Percentiles rank a stretch among this genome's conserved stretches.
These are phyloP conservation scores for Caenorhabditis angaria DNA, from an alignment of 2,888 invertebrate genomes.

Conservation along the genomic window DNA sequence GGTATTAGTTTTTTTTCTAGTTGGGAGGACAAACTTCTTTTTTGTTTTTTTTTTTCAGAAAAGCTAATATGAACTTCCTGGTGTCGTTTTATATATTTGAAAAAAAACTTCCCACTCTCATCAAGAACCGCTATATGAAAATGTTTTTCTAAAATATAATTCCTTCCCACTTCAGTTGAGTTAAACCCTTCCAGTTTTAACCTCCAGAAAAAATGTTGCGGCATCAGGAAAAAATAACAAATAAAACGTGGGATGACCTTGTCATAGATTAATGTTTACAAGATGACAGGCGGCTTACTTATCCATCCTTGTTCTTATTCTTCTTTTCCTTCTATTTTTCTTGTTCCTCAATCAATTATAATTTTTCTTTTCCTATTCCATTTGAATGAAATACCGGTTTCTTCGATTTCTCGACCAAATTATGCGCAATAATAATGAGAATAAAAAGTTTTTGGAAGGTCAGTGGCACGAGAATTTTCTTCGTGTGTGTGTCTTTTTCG, in stretches of 20 bases:
- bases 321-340: background rate
- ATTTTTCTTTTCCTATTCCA: background rate
- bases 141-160: background rate
- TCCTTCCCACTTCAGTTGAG: background rate
- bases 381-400: background rate
- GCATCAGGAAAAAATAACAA: background rate
- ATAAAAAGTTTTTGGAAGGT: slow-evolving; percentile 2
- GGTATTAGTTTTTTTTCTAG: too few relatives aligned
- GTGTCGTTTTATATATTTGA: background rate
- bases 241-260: background rate
- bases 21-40: too few relatives aligned
- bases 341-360: background rate
- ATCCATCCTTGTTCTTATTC: slow-evolving; percentile 1
- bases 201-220: background rate
- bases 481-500: too few relatives aligned
- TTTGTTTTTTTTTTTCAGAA: too few relatives aligned
- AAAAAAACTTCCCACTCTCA: background rate
- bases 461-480: background rate
- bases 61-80: too few relatives aligned
- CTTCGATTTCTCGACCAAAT: background rate
- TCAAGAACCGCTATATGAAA: too few relatives aligned
- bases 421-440: background rate
- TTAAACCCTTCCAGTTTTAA: background rate
- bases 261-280: slow-evolving; percentile 4
- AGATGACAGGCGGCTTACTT: slow-evolving; percentile 4